Evolutionary conservation across 2,113 vertebrate species (phyloP).

Genomic region (Nesoenas mayeri): DNA sequence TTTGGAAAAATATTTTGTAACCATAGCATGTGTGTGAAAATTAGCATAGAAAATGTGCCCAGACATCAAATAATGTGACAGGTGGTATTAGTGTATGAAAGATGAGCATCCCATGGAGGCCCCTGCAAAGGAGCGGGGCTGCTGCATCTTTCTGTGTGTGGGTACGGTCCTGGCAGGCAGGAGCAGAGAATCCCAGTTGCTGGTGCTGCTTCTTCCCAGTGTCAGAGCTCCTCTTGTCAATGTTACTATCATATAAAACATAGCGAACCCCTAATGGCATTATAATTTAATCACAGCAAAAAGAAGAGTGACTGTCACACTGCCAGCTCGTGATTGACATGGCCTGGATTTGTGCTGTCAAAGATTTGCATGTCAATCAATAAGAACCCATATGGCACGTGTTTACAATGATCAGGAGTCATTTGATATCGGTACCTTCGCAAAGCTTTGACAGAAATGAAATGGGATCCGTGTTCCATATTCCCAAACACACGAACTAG

Average conservation of each 20-base stretch:
- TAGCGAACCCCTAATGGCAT: background rate
- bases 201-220: background rate
- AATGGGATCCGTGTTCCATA: background rate
- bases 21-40: background rate
- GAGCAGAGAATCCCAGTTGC: accelerated
- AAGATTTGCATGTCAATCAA: conserved; percentile 56
- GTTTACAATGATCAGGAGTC: conserved; percentile 42
- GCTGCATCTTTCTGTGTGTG: background rate
- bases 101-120: background rate
- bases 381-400: conserved; percentile 43
- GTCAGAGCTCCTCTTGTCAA: background rate
- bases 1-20: background rate
- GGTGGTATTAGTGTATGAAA: background rate
- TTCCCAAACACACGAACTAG: background rate
- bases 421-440: conserved; percentile 7
- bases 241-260: background rate
- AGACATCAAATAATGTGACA: background rate
- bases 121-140: background rate
- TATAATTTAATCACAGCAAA: background rate
- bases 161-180: background rate
- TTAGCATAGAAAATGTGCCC: background rate
- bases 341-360: conserved; percentile 53
- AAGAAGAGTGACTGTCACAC: conserved; percentile 14
- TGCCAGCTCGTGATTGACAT: conserved; percentile 4
- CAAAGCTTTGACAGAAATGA: conserved; percentile 55